Evolutionary conservation across 1,140 invertebrate genomes (phyloP), one percentile per base, ranked within the genome.

Genomic region (Onthophagus taurus): DNA sequence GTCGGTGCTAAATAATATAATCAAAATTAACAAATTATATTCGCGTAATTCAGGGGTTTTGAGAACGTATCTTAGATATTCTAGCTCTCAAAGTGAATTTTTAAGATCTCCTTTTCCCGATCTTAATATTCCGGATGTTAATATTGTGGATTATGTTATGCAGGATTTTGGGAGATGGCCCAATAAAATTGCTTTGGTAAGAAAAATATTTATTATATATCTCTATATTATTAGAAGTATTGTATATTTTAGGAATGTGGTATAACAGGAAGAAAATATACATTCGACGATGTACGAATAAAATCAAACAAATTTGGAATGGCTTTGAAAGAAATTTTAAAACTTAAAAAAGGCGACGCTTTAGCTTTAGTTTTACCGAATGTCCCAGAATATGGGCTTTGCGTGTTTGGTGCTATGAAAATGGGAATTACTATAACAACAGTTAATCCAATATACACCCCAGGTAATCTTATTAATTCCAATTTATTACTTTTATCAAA

Each of bases 381-480:
- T 64, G 58, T 75, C 7, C 84, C 85, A 0, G 85, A 90, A 59
- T 83, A 72, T 59, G 63, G 76, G 0, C 71, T 84, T 5, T 69
- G 75, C 2, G 58, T 78, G 5, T 55, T 85, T 18, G 87, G 83
- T 1, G 71, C 72, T 23, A 55, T 81, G 2, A 72, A 78, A 48
- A 76, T 80, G 13, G 87, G 85, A 0, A 68, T 81, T 0, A 55
- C 76, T 7, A 72, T 83, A 11, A 85, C 85, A 8, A 79, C 85
- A 0, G 68, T 85, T 1, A 92, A 91, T 69, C 84, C 85, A 1
- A 59, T 77, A 24, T 92, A 89, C 54, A 90, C 82, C 4, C 48
- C 76, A 55, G 78, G 87, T 90, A 64, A 29, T n/a, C n/a, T n/a
- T n/a, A n/a, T n/a, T n/a, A n/a, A n/a, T n/a, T n/a, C n/a, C n/a